phyloP scores from a whole-genome alignment of 2,113 vertebrate species.

The Neotoma lepida region DNA sequence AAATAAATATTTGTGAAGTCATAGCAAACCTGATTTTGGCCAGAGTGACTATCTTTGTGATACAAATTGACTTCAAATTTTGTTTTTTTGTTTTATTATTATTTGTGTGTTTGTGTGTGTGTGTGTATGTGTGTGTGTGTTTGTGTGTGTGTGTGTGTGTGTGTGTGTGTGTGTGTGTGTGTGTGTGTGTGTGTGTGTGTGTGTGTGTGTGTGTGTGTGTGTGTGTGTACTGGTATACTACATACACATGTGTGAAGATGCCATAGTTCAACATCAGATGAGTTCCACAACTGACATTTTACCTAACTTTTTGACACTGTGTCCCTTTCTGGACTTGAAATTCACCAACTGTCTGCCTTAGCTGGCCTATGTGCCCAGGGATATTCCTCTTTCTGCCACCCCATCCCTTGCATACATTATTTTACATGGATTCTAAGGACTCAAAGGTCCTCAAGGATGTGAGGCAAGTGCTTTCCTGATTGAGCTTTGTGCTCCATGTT shows the following conservation, averaged over 20 bases:
- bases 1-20: neutral
- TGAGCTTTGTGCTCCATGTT: neutral
- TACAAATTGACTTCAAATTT: neutral
- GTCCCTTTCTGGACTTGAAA: neutral
- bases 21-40: neutral
- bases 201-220: neutral
- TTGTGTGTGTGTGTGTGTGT: too few species aligned
- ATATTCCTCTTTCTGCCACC: neutral
- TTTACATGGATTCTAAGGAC: neutral
- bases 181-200: neutral
- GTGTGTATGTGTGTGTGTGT: neutral
- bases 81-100: neutral
- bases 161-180: neutral
- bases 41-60: neutral
- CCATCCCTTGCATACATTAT: neutral
- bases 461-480: neutral
- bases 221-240: neutral
- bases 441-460: too few species aligned
- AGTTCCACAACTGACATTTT: neutral
- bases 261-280: neutral
- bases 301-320: neutral
- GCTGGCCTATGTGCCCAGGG: neutral
- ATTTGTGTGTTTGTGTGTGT: too few species aligned
- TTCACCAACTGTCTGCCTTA: neutral
- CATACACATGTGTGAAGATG: neutral